These are phyloP conservation scores for Heliconius melpomene DNA, from an alignment of 1,140 invertebrate genomes.

Conservation along the genomic window DNA sequence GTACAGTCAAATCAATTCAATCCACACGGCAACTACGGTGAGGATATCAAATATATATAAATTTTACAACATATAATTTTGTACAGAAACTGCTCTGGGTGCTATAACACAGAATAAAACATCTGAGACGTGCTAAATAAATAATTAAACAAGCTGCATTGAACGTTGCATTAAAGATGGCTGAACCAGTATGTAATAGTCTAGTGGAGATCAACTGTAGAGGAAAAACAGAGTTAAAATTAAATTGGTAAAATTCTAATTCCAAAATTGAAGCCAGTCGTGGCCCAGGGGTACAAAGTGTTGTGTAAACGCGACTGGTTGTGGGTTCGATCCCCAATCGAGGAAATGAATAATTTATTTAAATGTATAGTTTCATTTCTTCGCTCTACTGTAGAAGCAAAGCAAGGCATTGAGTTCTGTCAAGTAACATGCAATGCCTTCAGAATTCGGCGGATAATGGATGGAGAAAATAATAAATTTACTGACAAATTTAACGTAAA, in stretches of 20 bases:
- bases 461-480: too few species aligned
- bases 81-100: conserved; percentile 25
- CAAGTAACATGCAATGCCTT: too few species aligned
- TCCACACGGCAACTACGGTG: not conserved
- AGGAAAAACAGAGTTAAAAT: not conserved
- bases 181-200: conserved; percentile 17
- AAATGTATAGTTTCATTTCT: too few species aligned
- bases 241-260: not conserved
- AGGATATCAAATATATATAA: conserved; percentile 5
- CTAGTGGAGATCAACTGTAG: not conserved
- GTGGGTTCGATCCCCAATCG: too few species aligned
- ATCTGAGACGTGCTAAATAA: conserved; percentile 46
- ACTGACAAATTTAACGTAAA: too few species aligned
- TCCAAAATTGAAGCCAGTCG: too few species aligned
- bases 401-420: too few species aligned
- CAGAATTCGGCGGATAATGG: too few species aligned
- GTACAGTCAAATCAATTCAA: not conserved
- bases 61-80: conserved; percentile 16
- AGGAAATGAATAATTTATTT: too few species aligned
- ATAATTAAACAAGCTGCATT: conserved; percentile 49
- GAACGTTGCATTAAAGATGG: conserved; percentile 39
- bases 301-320: too few species aligned
- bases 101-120: conserved; percentile 43
- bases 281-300: too few species aligned
- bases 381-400: too few species aligned